Base-by-base conservation (phyloP, 2,888 invertebrate species). In the Lasioglossum oenotherae region DNA sequence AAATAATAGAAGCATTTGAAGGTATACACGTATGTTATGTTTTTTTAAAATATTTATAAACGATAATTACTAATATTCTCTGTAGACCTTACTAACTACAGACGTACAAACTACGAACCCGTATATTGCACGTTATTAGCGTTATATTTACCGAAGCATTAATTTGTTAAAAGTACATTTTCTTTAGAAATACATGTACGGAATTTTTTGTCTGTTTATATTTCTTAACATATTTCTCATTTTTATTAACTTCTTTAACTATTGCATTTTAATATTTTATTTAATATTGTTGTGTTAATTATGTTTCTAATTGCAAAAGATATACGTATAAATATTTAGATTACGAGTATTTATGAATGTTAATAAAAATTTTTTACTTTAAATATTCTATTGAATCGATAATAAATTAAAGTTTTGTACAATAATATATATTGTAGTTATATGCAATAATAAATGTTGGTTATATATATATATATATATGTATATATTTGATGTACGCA, bases 1-100 rank as follows among this genome's bases (percentile, higher is more conserved):
- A 79, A 67, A 44, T 81, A 86, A 46, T 79, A 78, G 46, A 80
- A 81, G 69, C 79, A 31, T 71, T 74, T 57, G 60, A 84, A 86
- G 81, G 86, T 86, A 87, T 77, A 79, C 77, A 74, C 77, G 78
- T 84, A 84, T 71, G 84, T 84, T 79, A 44, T 35, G 16, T 49
- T 73, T 81, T 46, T 44, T 64, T 46, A 57, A 3, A 46, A n/a
- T 49, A 67, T 49, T 64, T 81, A 41, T 72, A 38, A 60, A n/a
- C 64, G 57, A 74, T 73, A 73, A n/a, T 46, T 80, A 64, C 46
- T 46, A 72, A 80, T 72, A 57, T 31, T 31, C 14, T 78, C 35
- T 23, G 1, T 73, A 86, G 53, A 71, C 73, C 57, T 23, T 44
- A 78, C 53, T 14, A 49, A 57, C 73, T 53, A 27, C 35, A 12